Evolutionary conservation across 2,113 vertebrate species (phyloP).

Genomic region (cattle (Bos taurus)): ARS-UCD2.0 NC_037335.1:90644501-90645000

Average conservation of each 20-base stretch:
- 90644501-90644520: not conserved
- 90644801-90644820: not conserved
- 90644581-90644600: not conserved
- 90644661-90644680: not conserved
- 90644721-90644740: not conserved
- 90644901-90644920: not conserved
- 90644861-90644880: not conserved
- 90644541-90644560: not conserved
- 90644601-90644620: not conserved
- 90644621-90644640: not conserved
- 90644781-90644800: no score
- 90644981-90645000: not conserved
- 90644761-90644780: not conserved
- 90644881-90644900: not conserved
- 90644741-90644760: not conserved
- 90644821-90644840: not conserved
- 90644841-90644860: not conserved
- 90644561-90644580: not conserved
- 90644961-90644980: not conserved
- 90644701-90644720: not conserved
- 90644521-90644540: not conserved
- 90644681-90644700: not conserved
- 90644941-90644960: not conserved
- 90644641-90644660: not conserved
- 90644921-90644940: rapidly evolving